Conservation (phyloP, 92 coral and sea anemone species). For the Parazoanthus swiftii region DNA sequence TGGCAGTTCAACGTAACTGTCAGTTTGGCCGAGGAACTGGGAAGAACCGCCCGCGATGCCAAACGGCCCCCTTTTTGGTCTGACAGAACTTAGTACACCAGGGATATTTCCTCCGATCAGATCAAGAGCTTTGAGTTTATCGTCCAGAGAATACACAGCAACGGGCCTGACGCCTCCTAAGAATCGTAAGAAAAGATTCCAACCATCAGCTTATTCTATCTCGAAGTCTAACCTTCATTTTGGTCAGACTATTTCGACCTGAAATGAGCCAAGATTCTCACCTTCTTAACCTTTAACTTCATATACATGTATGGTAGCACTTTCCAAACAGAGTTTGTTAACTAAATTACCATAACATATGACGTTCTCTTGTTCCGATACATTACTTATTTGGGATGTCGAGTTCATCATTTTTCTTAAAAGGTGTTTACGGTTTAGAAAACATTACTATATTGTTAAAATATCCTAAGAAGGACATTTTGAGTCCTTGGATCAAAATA, state of each 20-base stretch:
- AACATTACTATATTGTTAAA: neutral
- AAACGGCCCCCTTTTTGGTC: conserved; percentile 20
- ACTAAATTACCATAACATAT: no score
- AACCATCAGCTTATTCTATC: neutral
- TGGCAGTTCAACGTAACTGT: conserved; percentile 25
- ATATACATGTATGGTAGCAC: neutral
- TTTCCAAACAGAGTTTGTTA: no score
- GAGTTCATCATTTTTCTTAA: neutral
- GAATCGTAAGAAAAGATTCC: neutral
- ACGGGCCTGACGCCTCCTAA: conserved; percentile 20
- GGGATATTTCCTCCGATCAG: conserved; percentile 24
- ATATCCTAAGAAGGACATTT: no score
- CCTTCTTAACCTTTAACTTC: no score
- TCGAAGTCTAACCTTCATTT: neutral
- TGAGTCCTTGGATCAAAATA: no score
- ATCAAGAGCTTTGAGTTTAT: conserved; percentile 28
- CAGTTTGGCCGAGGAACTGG: conserved; percentile 23
- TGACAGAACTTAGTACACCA: conserved; percentile 5
- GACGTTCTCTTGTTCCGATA: no score
- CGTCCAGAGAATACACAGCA: conserved; percentile 22
- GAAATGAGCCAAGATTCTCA: neutral
- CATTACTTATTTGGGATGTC: no score
- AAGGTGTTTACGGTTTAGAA: neutral
- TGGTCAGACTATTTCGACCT: neutral
- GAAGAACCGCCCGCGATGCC: conserved; percentile 28